Conservation (phyloP, 2,797 vertebrate species). For the Microctenopoma lineatum region DNA sequence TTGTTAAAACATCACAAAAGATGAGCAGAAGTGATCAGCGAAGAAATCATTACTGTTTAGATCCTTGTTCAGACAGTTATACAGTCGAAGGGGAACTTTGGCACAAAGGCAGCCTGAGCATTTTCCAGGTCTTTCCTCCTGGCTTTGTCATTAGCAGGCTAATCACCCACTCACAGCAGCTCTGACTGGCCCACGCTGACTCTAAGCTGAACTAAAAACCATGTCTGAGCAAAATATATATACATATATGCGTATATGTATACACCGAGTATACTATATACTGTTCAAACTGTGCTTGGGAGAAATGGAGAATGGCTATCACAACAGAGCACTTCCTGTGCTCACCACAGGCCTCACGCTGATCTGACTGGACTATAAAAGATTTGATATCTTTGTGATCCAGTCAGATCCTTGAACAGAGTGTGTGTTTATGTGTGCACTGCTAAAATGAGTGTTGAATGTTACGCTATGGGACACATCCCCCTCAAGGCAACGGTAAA, state of each 20-base stretch:
- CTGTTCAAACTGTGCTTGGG: conserved; percentile 27
- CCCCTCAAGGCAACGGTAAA: conserved; percentile 34
- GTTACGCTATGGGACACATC: conserved; percentile 32
- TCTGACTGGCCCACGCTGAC: conserved; percentile 44
- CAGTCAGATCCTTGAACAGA: conserved; percentile 9
- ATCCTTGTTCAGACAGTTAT: conserved; percentile 4
- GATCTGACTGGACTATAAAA: conserved; percentile 39
- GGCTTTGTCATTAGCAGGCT: conserved; percentile 71
- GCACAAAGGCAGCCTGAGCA: conserved; percentile 23
- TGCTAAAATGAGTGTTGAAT: conserved; percentile 35
- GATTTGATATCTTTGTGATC: neutral
- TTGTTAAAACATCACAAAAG: conserved; percentile 25
- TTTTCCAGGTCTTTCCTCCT: conserved; percentile 58
- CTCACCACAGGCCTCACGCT: conserved; percentile 22
- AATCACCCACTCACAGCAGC: conserved; percentile 60
- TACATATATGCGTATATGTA: too few species aligned
- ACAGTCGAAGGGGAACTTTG: conserved; percentile 31
- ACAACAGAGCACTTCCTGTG: conserved; percentile 55
- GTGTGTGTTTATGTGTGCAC: neutral
- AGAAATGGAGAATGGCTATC: conserved; percentile 40
- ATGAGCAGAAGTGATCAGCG: conserved; percentile 23
- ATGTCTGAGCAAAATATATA: conserved; percentile 17
- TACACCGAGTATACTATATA: neutral
- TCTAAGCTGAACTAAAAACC: conserved; percentile 50
- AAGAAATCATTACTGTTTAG: conserved; percentile 15